phyloP scores from a whole-genome alignment of 2,797 vertebrate genomes.

The Tangara arthus region DNA sequence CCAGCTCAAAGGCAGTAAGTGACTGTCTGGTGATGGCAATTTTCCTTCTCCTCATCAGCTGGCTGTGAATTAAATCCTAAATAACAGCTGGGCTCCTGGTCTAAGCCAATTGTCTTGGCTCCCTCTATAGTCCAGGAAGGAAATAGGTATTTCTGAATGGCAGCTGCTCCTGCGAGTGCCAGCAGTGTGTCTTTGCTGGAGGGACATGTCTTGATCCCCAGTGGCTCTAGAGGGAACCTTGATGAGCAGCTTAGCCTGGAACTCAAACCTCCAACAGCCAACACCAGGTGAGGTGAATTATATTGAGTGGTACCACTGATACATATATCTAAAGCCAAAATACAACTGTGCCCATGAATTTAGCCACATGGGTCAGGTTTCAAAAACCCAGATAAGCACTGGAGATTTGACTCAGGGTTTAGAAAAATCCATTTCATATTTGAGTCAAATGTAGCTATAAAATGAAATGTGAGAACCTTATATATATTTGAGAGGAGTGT shows the following conservation, averaged over 20 bases:
- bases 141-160: background rate
- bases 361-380: background rate
- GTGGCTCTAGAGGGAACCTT: background rate
- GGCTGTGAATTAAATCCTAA: background rate
- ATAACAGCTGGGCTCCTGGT: background rate
- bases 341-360: background rate
- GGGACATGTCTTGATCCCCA: rapidly evolving
- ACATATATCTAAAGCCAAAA: background rate
- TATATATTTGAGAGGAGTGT: background rate
- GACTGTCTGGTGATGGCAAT: background rate
- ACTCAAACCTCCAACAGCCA: background rate
- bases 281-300: background rate
- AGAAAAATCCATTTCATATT: constrained; percentile 28
- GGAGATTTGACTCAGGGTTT: constrained; percentile 15
- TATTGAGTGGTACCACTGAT: background rate
- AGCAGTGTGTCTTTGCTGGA: background rate
- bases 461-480: constrained; percentile 26
- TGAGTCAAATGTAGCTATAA: background rate
- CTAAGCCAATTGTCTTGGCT: background rate
- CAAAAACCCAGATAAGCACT: constrained; percentile 39
- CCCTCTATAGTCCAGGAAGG: background rate
- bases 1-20: background rate
- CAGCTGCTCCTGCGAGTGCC: background rate
- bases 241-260: background rate
- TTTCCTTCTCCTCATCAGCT: background rate